A percentile compares a stretch with the other conserved stretches of the same genome.
Conservation (phyloP, 2,888 invertebrate genomes). For the Drosophila prostipennis region DNA sequence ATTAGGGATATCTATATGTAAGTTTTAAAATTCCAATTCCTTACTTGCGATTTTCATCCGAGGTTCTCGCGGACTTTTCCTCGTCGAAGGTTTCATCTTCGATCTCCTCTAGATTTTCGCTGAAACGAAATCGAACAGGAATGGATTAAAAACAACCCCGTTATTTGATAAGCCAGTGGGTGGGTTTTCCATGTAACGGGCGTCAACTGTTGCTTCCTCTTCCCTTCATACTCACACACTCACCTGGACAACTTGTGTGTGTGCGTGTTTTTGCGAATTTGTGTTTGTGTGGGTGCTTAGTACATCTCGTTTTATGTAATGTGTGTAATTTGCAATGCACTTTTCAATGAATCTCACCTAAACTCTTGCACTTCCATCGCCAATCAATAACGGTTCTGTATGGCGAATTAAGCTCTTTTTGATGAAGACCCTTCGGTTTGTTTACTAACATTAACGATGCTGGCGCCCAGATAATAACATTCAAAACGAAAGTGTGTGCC, state of each 20-base stretch:
- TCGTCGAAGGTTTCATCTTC: slow-evolving; percentile 90
- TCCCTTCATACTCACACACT: slow-evolving; percentile 20
- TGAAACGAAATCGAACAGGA: slow-evolving; percentile 46
- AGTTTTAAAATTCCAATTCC: too few relatives aligned
- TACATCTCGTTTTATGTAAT: slow-evolving; percentile 46
- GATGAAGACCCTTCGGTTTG: slow-evolving; percentile 27
- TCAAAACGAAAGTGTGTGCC: slow-evolving; percentile 14
- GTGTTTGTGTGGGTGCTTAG: slow-evolving; percentile 18
- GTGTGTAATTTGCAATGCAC: slow-evolving; percentile 15
- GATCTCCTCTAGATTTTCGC: slow-evolving; percentile 83
- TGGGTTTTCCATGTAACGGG: slow-evolving; percentile 39
- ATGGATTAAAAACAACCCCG: slow-evolving; percentile 35
- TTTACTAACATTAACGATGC: slow-evolving; percentile 52
- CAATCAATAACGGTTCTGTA: not conserved
- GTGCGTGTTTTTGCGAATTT: slow-evolving; percentile 17
- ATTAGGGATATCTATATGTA: too few relatives aligned
- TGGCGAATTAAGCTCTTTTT: not conserved
- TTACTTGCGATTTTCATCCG: slow-evolving; percentile 89
- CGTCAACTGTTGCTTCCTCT: slow-evolving; percentile 65
- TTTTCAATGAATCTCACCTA: slow-evolving; percentile 50
- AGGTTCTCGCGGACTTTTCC: slow-evolving; percentile 87
- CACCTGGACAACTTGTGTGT: slow-evolving; percentile 24
- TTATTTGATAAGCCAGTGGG: not conserved
- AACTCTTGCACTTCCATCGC: slow-evolving; percentile 60
- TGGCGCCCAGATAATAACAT: slow-evolving; percentile 14